These are phyloP conservation scores for Engystomops pustulosus DNA, from an alignment of 2,113 vertebrate genomes.

Conservation along the genomic window DNA sequence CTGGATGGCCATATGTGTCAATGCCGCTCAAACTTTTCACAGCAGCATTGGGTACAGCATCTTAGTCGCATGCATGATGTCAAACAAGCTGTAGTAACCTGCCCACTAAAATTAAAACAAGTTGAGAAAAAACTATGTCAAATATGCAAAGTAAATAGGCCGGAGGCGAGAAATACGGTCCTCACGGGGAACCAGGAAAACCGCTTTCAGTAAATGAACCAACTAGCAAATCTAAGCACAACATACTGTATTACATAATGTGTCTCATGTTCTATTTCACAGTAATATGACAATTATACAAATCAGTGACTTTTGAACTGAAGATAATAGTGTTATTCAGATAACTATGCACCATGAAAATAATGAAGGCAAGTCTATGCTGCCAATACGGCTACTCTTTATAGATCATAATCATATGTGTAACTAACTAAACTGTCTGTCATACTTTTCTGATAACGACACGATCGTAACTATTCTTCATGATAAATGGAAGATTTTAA, in stretches of 20 bases:
- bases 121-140: too few species aligned
- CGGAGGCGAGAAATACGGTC: too few species aligned
- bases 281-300: neutral
- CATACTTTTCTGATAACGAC: conserved; percentile 9
- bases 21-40: too few species aligned
- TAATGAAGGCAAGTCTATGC: neutral
- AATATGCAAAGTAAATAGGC: too few species aligned
- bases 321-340: neutral
- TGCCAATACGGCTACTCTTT: neutral
- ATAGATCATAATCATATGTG: neutral
- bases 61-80: too few species aligned
- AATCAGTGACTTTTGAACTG: conserved; percentile 6
- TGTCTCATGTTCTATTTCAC: neutral
- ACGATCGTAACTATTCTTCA: neutral
- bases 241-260: neutral
- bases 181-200: too few species aligned
- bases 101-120: too few species aligned
- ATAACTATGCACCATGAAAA: neutral
- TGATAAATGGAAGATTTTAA: neutral
- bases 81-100: too few species aligned
- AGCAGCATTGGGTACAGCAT: too few species aligned
- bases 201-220: too few species aligned
- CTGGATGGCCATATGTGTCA: too few species aligned
- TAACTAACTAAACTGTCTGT: conserved; percentile 1
- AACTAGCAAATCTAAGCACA: neutral